Base-by-base conservation (phyloP, 2,797 vertebrate genomes). In the Danio albolineatus region DNA sequence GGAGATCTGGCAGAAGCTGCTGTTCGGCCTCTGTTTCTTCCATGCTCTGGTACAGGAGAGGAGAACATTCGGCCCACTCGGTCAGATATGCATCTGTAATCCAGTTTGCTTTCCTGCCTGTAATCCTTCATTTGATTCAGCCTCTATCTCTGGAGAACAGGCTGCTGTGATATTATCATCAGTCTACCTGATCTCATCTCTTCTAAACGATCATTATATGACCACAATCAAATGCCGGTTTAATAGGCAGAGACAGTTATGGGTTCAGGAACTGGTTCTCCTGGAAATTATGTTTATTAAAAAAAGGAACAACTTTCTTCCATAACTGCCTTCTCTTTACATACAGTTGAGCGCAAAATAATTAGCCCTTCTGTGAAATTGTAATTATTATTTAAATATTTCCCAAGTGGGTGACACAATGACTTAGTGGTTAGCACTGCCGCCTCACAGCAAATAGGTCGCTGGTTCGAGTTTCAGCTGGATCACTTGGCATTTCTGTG, bases 11-110 rank as follows among this genome's bases (percentile, higher is more conserved):
- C 95, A 97, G 87, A 99, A 97, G 86, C 73, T 98, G 10, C 86
- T 98, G 7, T 98, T 97, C 59, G 94, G 96, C 0, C 95, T 99
- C 56, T 97, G 95, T 71, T 99, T 98, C 88, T 99, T 98, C 88
- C 97, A 99, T 0, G 97, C 96, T 73, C 77, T 98, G 3, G 95
- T 98, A 41, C 97, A 99, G 88, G 97, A 98, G 90, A 95, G 97
- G 84, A 95, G 95, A 86, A 96, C 94, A 81, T 99, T 96, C 4
- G 97, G 97, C 74, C 94, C 97, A 0, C 86, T 98, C 38, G 97
- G 97, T 98, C 87, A 94, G 92, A 51, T 75, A 51, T 59, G n/a
- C 4, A 59, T 59, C 54, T 75, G 16, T 49, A 21, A 51, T 39
- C 53, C n/a, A 59, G 17, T 59, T n/a, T 17, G 19, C 64, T 41